Percentiles rank a stretch among this genome's conserved stretches.
phyloP scores from a whole-genome alignment of 2,888 invertebrate genomes.

The Tipula lateralis region DNA sequence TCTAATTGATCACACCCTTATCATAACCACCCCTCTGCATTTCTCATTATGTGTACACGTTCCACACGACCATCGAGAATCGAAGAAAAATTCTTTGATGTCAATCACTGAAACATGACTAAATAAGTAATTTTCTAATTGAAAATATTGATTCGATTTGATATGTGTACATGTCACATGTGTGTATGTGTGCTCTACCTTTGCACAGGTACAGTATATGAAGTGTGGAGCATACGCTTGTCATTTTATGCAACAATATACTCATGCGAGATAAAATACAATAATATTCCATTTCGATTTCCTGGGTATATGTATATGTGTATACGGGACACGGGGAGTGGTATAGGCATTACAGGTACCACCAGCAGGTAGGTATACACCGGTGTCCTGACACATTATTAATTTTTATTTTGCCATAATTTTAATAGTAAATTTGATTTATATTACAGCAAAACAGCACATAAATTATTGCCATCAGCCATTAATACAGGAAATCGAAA shows the following conservation, averaged over 20 bases:
- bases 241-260: background rate
- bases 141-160: constrained; percentile 9
- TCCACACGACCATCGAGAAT: background rate
- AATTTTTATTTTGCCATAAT: background rate
- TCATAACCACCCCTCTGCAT: background rate
- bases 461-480: background rate
- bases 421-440: background rate
- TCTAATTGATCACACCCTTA: background rate
- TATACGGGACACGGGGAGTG: too few relatives aligned
- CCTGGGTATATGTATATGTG: background rate
- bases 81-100: background rate
- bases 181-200: background rate
- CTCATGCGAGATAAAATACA: background rate
- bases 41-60: background rate
- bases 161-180: too few relatives aligned
- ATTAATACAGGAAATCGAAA: background rate
- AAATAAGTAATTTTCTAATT: constrained; percentile 19
- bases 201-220: background rate
- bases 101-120: background rate
- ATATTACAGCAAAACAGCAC: background rate
- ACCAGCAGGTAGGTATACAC: background rate
- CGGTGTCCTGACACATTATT: background rate
- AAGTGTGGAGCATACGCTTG: background rate
- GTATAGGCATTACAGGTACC: background rate
- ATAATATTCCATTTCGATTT: background rate